phyloP scores from a whole-genome alignment of 2,888 invertebrate species.

The Candidula unifasciata region DNA sequence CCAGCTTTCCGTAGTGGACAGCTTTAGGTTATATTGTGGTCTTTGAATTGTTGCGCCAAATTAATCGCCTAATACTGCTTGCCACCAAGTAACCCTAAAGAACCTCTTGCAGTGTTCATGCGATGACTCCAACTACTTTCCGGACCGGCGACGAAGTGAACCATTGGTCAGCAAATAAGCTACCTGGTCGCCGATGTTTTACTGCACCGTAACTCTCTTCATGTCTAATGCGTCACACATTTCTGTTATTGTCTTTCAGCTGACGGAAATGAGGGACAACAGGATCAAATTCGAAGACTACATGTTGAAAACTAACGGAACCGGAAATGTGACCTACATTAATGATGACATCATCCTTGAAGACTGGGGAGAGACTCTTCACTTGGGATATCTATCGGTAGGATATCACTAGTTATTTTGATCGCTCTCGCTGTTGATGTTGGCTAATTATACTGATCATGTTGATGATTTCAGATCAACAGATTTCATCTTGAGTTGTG shows the following conservation, averaged over 20 bases:
- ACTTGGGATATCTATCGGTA: conserved; percentile 54
- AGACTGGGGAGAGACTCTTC: conserved; percentile 52
- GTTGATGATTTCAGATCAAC: not conserved
- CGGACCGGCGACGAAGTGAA: no score
- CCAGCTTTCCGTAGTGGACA: no score
- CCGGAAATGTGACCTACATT: conserved; percentile 41
- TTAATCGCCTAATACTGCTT: no score
- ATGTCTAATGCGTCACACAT: not conserved
- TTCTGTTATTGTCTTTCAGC: conserved; percentile 1
- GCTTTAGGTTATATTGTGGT: no score
- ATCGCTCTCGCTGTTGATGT: no score
- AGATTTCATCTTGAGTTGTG: not conserved
- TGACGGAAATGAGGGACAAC: conserved; percentile 56
- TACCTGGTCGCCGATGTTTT: no score
- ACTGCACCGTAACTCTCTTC: not conserved
- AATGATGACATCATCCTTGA: conserved; percentile 55
- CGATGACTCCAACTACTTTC: not conserved
- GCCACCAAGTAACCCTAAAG: no score
- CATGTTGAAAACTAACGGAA: conserved; percentile 48
- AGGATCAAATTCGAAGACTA: conserved; percentile 53
- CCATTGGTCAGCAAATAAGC: no score
- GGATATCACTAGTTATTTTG: not conserved
- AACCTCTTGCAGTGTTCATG: no score
- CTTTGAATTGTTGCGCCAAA: no score
- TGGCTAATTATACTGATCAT: no score